These are phyloP conservation scores for Hedya salicella DNA, from an alignment of 2,888 invertebrate species.

Conservation along the genomic window DNA sequence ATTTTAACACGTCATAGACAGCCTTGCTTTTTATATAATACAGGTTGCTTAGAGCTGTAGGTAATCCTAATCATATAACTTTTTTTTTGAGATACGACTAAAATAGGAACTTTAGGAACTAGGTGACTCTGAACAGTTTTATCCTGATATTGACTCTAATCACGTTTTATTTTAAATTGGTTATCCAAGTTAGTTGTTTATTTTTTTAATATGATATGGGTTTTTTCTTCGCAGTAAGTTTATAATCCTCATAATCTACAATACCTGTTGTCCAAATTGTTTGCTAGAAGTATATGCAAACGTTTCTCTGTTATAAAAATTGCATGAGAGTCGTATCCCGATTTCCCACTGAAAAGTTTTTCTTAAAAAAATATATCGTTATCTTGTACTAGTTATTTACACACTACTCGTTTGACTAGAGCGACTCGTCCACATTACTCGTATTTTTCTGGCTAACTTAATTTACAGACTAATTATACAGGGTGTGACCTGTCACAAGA, in stretches of 20 bases:
- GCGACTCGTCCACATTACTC: conserved; percentile 47
- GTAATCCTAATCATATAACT: background rate
- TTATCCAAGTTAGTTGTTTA: background rate
- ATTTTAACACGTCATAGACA: background rate
- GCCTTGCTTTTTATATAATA: background rate
- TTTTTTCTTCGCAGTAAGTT: no score
- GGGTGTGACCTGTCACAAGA: no score
- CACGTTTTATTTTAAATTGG: background rate
- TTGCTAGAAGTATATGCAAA: background rate
- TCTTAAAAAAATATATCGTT: conserved; percentile 55
- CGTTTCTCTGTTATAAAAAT: background rate
- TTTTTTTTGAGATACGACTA: conserved; percentile 41
- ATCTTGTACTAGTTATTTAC: conserved; percentile 54
- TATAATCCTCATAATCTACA: no score
- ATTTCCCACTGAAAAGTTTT: conserved; percentile 48
- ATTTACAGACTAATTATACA: background rate
- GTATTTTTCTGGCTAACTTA: conserved; percentile 5
- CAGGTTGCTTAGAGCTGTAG: conserved; percentile 14
- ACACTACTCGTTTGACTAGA: conserved; percentile 63
- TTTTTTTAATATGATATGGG: no score
- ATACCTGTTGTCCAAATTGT: no score
- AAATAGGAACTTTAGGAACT: conserved; percentile 51
- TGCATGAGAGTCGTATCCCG: conserved; percentile 25
- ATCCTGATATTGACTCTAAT: background rate
- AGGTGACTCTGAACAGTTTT: conserved; percentile 57